Evolutionary conservation across 2,888 invertebrate species (phyloP).

Genomic region (Escarpia spicata): DNA sequence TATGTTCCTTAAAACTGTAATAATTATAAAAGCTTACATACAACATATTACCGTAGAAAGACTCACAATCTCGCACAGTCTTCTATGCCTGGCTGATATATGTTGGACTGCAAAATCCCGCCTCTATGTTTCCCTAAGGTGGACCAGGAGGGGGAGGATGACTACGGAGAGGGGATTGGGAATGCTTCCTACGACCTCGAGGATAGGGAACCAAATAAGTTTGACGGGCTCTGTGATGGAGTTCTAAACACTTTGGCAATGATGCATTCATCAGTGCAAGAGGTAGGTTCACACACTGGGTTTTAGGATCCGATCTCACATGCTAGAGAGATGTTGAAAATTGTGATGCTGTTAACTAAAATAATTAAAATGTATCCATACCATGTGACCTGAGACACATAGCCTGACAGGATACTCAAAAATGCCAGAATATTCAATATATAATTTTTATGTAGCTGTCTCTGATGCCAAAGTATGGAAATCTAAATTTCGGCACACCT

Average conservation of each 20-base stretch:
- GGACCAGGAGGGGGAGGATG: not conserved
- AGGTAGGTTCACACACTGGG: conserved; percentile 45
- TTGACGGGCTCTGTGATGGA: conserved; percentile 63
- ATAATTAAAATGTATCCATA: not conserved
- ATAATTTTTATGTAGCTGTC: not conserved
- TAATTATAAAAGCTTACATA: too few relatives aligned
- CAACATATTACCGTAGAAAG: too few relatives aligned
- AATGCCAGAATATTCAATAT: not conserved
- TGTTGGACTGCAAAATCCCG: not conserved
- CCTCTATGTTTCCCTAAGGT: not conserved
- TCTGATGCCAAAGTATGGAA: not conserved
- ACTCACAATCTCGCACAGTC: not conserved
- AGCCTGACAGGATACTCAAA: not conserved
- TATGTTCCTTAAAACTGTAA: too few relatives aligned
- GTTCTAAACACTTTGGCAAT: conserved; percentile 58
- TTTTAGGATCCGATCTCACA: too few relatives aligned
- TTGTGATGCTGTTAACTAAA: not conserved
- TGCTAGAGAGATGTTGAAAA: too few relatives aligned
- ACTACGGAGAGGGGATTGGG: not conserved
- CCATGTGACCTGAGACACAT: not conserved
- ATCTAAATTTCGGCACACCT: not conserved
- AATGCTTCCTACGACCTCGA: not conserved
- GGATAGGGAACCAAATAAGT: conserved; percentile 58
- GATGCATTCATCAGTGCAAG: conserved; percentile 58
- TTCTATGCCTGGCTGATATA: not conserved